phyloP scores from a whole-genome alignment of 1,140 invertebrate species.

The Paralvinella palmiformis region DNA sequence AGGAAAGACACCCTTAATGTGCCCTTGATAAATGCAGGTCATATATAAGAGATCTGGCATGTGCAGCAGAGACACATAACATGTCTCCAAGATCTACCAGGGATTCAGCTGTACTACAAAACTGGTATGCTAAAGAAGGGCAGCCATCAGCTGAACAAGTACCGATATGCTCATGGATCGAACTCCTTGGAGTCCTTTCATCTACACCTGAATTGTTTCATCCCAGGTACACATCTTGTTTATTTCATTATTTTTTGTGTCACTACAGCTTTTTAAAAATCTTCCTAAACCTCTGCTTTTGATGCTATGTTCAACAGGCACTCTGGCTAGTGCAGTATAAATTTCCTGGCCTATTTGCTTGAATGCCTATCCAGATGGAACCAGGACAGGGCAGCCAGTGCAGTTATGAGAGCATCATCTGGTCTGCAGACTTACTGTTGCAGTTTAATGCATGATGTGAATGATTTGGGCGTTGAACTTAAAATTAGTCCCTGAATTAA shows the following conservation, averaged over 20 bases:
- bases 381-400: too few species aligned
- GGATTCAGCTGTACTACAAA: constrained; percentile 24
- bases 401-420: too few species aligned
- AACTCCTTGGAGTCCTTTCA: constrained; percentile 27
- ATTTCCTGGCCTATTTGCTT: constrained; percentile 27
- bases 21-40: constrained; percentile 20
- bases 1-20: constrained; percentile 26
- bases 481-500: too few species aligned
- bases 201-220: constrained; percentile 24
- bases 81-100: constrained; percentile 28
- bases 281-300: too few species aligned
- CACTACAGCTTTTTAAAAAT: too few species aligned
- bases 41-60: constrained; percentile 23
- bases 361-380: constrained; percentile 27
- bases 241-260: too few species aligned
- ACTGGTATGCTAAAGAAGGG: constrained; percentile 22
- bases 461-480: too few species aligned
- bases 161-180: constrained; percentile 20
- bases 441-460: too few species aligned
- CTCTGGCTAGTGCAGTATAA: constrained; percentile 19
- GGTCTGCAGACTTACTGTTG: too few species aligned
- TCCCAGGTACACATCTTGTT: constrained; percentile 27
- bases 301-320: constrained; percentile 23
- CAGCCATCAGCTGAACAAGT: constrained; percentile 3
- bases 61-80: constrained; percentile 24